Evolutionary conservation across 2,888 invertebrate genomes (phyloP), one percentile per base, ranked within the genome.

Genomic region (Tortricodes alternella): DNA sequence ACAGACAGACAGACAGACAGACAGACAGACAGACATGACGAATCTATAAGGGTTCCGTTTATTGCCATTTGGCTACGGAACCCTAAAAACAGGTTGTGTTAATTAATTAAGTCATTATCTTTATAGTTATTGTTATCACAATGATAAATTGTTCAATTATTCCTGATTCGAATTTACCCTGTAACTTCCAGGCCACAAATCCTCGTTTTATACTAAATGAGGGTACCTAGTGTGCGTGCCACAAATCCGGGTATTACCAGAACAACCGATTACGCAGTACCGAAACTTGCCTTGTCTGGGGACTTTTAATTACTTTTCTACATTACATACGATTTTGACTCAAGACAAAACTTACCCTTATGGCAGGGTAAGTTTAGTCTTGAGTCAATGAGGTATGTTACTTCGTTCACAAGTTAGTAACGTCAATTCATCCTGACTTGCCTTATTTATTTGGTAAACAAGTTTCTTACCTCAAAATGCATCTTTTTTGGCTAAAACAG

Each of bases 321-420:
- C 24, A 41, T 41, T 41, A 15, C 24, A 24, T 41, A 24, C 13
- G 41, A 15, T 24, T 41, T 41, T 41, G 41, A n/a, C n/a, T n/a
- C n/a, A n/a, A n/a, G n/a, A n/a, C n/a, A n/a, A n/a, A n/a, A n/a
- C n/a, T n/a, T n/a, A n/a, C n/a, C n/a, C 37, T 15, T 39, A 7
- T 21, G 8, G 1, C 7, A 9, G 21, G 9, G 9, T 9, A 24
- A 24, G 13, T 39, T 39, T 4, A 4, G 2, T 15, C 9, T 5
- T 8, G 2, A 9, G 15, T 41, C 24, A 9, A 39, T 39, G 5
- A 37, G 11, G 38, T 21, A 18, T 6, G 11, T 38, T 9, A 6
- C 11, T 21, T 6, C 6, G n/a, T 21, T 38, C 6, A 38, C 11
- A 11, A 1, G 6, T n/a, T n/a, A n/a, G n/a, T n/a, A n/a, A n/a